Percentiles rank a stretch among this genome's conserved stretches.
Conservation (phyloP, 2,888 invertebrate genomes). For the Carterocephalus palaemon region DNA sequence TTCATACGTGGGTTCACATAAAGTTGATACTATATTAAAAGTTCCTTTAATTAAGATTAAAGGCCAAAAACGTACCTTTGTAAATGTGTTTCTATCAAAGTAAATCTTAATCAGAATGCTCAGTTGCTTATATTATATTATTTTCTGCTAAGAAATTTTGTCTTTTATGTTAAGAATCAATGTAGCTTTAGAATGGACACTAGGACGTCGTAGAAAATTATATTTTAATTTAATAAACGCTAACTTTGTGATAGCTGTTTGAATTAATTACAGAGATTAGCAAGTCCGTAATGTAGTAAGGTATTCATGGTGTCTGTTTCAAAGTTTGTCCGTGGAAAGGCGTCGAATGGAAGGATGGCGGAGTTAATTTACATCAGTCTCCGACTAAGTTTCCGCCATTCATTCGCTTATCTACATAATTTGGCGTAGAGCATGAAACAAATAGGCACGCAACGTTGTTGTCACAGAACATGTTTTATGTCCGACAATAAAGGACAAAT, state of each 20-base stretch:
- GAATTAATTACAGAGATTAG: slow-evolving; percentile 23
- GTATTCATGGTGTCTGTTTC: slow-evolving; percentile 51
- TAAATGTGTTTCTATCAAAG: slow-evolving; percentile 52
- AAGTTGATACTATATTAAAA: slow-evolving; percentile 38
- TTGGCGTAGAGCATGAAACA: slow-evolving; percentile 68
- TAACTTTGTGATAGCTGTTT: slow-evolving; percentile 22
- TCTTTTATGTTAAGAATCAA: slow-evolving; percentile 6
- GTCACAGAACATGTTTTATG: slow-evolving; percentile 69
- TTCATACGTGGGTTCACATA: slow-evolving; percentile 8
- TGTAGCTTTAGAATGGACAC: not conserved
- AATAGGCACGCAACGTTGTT: slow-evolving; percentile 63
- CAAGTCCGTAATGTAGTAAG: slow-evolving; percentile 25
- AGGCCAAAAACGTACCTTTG: slow-evolving; percentile 62
- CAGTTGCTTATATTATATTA: slow-evolving; percentile 46
- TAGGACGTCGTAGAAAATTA: slow-evolving; percentile 7
- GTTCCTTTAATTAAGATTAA: slow-evolving; percentile 59
- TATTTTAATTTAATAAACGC: slow-evolving; percentile 21
- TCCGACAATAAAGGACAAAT: slow-evolving; percentile 68
- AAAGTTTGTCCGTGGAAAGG: slow-evolving; percentile 60
- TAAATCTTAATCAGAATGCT: slow-evolving; percentile 61
- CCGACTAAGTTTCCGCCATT: slow-evolving; percentile 68
- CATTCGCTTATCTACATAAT: slow-evolving; percentile 75
- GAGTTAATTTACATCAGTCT: slow-evolving; percentile 71
- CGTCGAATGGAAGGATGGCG: slow-evolving; percentile 56
- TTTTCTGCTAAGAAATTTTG: slow-evolving; percentile 34